These are phyloP conservation scores for Tetramorium simillimum DNA, from an alignment of 1,140 invertebrate genomes.

Conservation along the genomic window DNA sequence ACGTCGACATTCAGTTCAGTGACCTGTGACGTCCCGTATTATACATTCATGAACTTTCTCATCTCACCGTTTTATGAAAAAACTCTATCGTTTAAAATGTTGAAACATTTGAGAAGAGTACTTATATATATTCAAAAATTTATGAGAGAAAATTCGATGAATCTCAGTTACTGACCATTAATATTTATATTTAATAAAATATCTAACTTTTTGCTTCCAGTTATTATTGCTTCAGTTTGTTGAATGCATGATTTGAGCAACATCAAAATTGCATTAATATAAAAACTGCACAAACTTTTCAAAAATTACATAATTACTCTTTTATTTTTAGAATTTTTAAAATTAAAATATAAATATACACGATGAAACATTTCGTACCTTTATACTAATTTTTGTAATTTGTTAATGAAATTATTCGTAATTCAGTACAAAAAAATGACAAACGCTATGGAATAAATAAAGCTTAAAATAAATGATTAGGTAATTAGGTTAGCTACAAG, in stretches of 20 bases:
- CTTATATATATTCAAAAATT: conserved; percentile 8
- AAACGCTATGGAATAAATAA: neutral
- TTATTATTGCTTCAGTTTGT: neutral
- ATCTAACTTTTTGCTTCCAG: neutral
- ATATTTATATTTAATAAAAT: neutral
- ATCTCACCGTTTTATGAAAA: conserved; percentile 14
- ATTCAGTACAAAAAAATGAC: neutral
- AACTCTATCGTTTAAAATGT: conserved; percentile 13
- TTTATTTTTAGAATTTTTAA: neutral
- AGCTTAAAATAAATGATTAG: conserved; percentile 4
- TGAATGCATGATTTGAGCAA: neutral
- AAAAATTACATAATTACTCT: neutral
- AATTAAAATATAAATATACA: neutral
- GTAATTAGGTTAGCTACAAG: neutral
- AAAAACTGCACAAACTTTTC: neutral
- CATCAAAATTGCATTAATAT: neutral
- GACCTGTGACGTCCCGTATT: conserved; percentile 2
- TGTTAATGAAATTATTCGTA: conserved; percentile 15
- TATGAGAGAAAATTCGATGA: neutral
- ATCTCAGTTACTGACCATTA: neutral
- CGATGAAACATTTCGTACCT: neutral
- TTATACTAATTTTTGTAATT: conserved; percentile 26
- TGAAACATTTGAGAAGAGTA: neutral
- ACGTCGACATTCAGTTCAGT: conserved; percentile 23
- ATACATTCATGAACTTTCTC: conserved; percentile 31